Conservation (phyloP, 2,113 vertebrate species). For the Maccullochella peelii region DNA sequence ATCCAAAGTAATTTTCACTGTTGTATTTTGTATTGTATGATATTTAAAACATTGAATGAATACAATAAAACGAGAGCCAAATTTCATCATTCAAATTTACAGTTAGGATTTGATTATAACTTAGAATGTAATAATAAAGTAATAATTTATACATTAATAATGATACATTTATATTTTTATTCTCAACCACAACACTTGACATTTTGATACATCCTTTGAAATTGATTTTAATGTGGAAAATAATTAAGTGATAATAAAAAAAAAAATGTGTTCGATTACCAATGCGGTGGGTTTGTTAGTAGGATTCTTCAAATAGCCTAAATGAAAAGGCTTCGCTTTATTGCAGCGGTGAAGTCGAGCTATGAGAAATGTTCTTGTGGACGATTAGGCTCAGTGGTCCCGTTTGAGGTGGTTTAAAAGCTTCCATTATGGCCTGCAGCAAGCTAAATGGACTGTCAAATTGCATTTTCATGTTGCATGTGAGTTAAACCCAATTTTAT, state of each 20-base stretch:
- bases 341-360: conserved; percentile 36
- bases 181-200: background rate
- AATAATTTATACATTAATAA: background rate
- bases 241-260: background rate
- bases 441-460: conserved; percentile 51
- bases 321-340: conserved; percentile 51
- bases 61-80: background rate
- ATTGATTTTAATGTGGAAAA: conserved; percentile 40
- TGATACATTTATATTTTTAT: background rate
- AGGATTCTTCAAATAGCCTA: conserved; percentile 10
- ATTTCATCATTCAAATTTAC: background rate
- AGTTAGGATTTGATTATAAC: background rate
- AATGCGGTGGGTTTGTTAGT: conserved; percentile 22
- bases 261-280: conserved; percentile 46
- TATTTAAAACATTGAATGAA: background rate
- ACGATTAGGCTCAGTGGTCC: conserved; percentile 50
- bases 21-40: background rate
- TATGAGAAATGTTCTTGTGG: conserved; percentile 50
- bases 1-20: background rate
- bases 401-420: conserved; percentile 64
- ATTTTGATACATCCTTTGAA: background rate
- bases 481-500: conserved; percentile 17
- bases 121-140: background rate
- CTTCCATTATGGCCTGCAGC: conserved; percentile 45
- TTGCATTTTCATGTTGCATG: conserved; percentile 46